Evolutionary conservation across 2,888 invertebrate genomes (phyloP).

Genomic region (Euplagia quadripunctaria): DNA sequence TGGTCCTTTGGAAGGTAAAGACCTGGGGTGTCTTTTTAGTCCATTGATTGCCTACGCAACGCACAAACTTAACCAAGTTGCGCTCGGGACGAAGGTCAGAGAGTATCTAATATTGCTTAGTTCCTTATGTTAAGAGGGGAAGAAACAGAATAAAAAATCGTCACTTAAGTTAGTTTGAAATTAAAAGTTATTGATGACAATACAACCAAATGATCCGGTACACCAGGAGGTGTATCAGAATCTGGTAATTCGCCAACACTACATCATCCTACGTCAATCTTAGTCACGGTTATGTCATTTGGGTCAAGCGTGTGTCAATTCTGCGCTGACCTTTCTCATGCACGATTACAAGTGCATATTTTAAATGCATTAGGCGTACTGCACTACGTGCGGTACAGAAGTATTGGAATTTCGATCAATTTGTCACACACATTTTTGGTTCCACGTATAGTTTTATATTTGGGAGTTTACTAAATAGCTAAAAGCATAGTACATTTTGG

Average conservation of each 20-base stretch:
- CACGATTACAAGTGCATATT: slow-evolving; percentile 43
- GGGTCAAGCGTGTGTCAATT: slow-evolving; percentile 49
- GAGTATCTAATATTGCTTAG: too few species aligned
- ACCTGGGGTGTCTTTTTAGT: too few species aligned
- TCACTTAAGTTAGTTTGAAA: not conserved
- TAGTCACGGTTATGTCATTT: slow-evolving; percentile 52
- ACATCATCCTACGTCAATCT: slow-evolving; percentile 20
- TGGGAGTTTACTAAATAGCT: too few species aligned
- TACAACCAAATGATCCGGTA: not conserved
- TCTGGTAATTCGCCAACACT: slow-evolving; percentile 1
- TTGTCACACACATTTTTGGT: not conserved
- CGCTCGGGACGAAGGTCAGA: too few species aligned
- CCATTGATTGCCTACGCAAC: too few species aligned
- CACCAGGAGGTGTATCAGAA: not conserved
- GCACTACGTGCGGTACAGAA: slow-evolving; percentile 1
- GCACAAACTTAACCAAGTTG: too few species aligned
- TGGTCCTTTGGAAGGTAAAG: too few species aligned
- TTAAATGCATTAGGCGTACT: slow-evolving; percentile 9
- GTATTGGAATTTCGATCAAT: not conserved
- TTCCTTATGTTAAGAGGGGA: too few species aligned
- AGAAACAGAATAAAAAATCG: not conserved
- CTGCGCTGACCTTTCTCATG: slow-evolving; percentile 47
- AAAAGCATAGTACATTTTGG: too few species aligned
- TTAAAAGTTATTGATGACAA: not conserved
- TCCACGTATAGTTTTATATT: too few species aligned